Evolutionary conservation across 2,888 invertebrate species (phyloP).

Genomic region (Hypomecis punctinalis): DNA sequence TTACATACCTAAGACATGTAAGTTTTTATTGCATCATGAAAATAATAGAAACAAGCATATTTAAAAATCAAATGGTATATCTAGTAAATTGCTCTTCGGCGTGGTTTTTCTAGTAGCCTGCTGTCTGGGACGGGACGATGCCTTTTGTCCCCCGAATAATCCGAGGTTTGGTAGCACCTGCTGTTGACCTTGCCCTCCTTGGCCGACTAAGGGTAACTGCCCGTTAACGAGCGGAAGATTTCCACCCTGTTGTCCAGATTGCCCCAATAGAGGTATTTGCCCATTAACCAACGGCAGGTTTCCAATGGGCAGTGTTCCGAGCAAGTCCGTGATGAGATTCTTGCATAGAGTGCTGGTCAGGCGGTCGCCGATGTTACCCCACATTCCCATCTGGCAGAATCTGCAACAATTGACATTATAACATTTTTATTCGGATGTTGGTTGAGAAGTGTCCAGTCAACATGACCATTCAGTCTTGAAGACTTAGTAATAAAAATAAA

Average conservation of each 20-base stretch:
- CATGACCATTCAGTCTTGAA: too few relatives aligned
- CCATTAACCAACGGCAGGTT: constrained; percentile 21
- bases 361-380: constrained; percentile 86
- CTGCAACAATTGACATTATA: constrained; percentile 57
- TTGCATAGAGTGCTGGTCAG: constrained; percentile 84
- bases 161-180: constrained; percentile 23
- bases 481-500: too few relatives aligned
- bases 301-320: constrained; percentile 39
- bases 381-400: constrained; percentile 88
- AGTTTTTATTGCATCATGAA: background rate
- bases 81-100: constrained; percentile 34
- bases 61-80: constrained; percentile 49
- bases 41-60: background rate
- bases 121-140: constrained; percentile 22
- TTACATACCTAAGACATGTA: background rate
- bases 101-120: constrained; percentile 33
- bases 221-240: constrained; percentile 20
- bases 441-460: too few relatives aligned
- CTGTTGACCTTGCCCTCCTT: constrained; percentile 6
- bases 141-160: constrained; percentile 18
- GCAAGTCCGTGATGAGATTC: constrained; percentile 63
- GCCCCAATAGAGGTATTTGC: constrained; percentile 3
- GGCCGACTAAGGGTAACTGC: constrained; percentile 2
- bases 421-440: background rate
- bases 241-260: constrained; percentile 1